These are phyloP conservation scores for Mus caroli DNA, from an alignment of 2,797 vertebrate genomes.

Conservation along the genomic window DNA sequence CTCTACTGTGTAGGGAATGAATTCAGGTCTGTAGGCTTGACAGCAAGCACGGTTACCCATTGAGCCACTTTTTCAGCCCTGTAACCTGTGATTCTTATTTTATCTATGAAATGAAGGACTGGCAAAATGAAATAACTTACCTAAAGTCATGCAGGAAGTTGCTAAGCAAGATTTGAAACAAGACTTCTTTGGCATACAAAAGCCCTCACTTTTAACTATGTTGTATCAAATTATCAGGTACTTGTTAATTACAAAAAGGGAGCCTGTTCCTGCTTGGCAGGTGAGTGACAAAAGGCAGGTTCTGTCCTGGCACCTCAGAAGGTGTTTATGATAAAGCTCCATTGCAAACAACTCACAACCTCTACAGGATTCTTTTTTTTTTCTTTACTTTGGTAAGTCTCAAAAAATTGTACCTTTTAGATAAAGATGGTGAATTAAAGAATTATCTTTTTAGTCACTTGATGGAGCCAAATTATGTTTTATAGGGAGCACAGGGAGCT, in stretches of 20 bases:
- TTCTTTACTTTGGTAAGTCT: background rate
- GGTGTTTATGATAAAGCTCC: background rate
- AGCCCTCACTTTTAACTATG: conserved; percentile 53
- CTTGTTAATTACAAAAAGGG: background rate
- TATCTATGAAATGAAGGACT: conserved; percentile 7
- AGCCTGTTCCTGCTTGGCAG: background rate
- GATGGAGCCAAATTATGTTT: conserved; percentile 63
- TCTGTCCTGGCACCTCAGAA: background rate
- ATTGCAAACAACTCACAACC: background rate
- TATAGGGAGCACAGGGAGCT: conserved; percentile 73
- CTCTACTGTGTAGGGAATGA: background rate
- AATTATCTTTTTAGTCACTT: conserved; percentile 74
- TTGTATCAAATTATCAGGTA: background rate
- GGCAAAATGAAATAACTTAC: conserved; percentile 3
- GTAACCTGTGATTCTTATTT: conserved; percentile 8
- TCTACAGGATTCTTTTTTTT: background rate
- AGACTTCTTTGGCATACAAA: conserved; percentile 33
- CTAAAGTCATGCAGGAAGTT: conserved; percentile 1
- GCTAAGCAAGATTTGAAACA: conserved; percentile 45
- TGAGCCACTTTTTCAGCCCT: background rate
- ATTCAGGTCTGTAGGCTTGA: background rate
- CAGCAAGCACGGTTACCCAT: background rate
- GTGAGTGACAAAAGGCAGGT: conserved; percentile 2
- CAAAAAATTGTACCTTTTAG: conserved; percentile 33
- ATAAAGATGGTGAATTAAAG: conserved; percentile 39